Base-by-base conservation (phyloP, 1,140 invertebrate species). In the Anagrus nilaparvatae region DNA sequence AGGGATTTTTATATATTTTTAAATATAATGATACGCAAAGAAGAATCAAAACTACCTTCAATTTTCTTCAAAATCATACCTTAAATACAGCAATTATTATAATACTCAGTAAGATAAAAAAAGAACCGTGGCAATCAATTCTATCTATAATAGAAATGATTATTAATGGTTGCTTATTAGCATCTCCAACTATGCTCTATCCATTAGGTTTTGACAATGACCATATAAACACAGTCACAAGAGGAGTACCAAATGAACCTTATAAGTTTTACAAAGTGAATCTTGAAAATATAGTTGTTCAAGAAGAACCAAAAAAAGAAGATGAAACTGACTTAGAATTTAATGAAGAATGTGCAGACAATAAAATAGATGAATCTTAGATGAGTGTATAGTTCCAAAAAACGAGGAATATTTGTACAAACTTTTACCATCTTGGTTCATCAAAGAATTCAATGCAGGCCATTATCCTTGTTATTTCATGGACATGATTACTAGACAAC, bases 21-120 rank as follows among this genome's bases (percentile, higher is more conserved):
- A 21, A 80, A 38, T 70, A 72, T 48, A 73, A 69, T 31, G 64
- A 73, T 24, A 71, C 77, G 39, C 74, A 80, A 50, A 70, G 75
- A 43, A 58, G 71, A 44, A 84, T 92, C 47, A 65, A 77, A 41
- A 71, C 74, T 13, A 62, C 84, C 3, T 66, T 92, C 0, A 62
- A 74, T 24, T 92, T 87, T 87, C 50, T 92, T 0, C 68, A 74
- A 49, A 72, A 78, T 54, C 75, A 83, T 53, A 77, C 71, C 9
- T 60, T 82, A 10, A 74, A 86, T 20, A 71, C 74, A 13, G 86
- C 82, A 1, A 63, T 87, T 23, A 49, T 60, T n/a, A 78, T 77
- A 52, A 72, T 86, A 37, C 48, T 86, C 24, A 68, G 69, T 3
- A 65, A 71, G 49, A 58, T 79, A n/a, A 76, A 72, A 51, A 69